Evolutionary conservation across 2,113 vertebrate genomes (phyloP).

Genomic region (Numida meleagris): DNA sequence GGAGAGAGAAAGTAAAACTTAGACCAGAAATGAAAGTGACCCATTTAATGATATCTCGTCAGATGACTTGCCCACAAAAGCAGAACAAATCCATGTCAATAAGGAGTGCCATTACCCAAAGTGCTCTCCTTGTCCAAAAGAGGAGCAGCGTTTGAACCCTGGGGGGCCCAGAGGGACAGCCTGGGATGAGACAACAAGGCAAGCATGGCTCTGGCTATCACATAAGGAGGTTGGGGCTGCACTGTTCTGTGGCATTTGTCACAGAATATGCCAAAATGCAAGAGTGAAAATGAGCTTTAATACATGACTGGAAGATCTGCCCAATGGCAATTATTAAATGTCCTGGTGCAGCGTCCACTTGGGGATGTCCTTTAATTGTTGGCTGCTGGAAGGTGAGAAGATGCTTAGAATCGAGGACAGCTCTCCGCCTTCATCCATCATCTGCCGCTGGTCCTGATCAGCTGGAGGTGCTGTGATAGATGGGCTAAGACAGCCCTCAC

Average conservation of each 20-base stretch:
- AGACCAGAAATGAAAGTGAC: neutral
- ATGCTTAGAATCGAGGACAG: neutral
- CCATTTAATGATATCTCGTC: neutral
- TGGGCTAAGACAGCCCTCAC: neutral
- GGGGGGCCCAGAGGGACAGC: neutral
- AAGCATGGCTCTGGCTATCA: neutral
- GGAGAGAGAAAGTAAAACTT: neutral
- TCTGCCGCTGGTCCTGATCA: neutral
- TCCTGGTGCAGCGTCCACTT: neutral
- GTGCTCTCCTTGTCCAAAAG: neutral
- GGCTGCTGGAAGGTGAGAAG: neutral
- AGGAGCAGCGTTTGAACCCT: neutral
- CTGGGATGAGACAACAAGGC: neutral
- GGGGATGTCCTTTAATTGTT: neutral
- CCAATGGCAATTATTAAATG: neutral
- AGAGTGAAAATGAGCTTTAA: neutral
- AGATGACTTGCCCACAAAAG: neutral
- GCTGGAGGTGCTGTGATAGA: neutral
- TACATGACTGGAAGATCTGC: rapidly evolving
- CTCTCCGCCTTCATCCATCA: rapidly evolving
- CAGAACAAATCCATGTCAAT: neutral
- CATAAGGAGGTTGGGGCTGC: neutral
- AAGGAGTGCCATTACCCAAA: neutral
- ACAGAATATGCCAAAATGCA: neutral
- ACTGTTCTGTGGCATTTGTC: neutral